Conservation (phyloP, 37 sponge, comb jelly and placozoan species). For the Ianthella basta region DNA sequence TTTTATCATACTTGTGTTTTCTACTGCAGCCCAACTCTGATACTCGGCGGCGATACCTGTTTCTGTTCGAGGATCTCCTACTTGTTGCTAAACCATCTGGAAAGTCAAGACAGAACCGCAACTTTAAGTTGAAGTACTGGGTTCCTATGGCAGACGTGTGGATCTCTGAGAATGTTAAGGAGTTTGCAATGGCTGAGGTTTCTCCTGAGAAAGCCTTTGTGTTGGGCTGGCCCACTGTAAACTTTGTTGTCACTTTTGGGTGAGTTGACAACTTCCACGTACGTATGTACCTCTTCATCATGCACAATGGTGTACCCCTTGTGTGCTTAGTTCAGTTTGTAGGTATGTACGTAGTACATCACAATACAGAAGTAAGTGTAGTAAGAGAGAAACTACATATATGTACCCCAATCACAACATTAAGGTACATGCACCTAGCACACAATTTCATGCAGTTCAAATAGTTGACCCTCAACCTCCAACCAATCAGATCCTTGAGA, state of each 20-base stretch:
- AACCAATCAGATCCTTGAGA: too few species aligned
- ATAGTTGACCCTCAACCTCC: too few species aligned
- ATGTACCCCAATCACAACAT: too few species aligned
- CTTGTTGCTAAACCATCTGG: constrained; percentile 61
- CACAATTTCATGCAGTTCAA: too few species aligned
- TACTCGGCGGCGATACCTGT: constrained; percentile 45
- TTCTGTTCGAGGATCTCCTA: constrained; percentile 73
- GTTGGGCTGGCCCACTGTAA: constrained; percentile 72
- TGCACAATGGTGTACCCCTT: too few species aligned
- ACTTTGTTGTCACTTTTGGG: constrained; percentile 59
- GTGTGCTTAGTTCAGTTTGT: too few species aligned
- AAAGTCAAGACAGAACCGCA: constrained; percentile 35
- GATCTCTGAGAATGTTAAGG: constrained; percentile 54
- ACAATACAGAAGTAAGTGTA: too few species aligned
- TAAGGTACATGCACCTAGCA: too few species aligned
- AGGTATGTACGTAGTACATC: background rate
- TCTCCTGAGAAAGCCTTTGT: constrained; percentile 40
- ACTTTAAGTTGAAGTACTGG: constrained; percentile 47
- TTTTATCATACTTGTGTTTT: background rate
- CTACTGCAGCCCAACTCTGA: background rate
- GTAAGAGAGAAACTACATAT: too few species aligned
- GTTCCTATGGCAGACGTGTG: constrained; percentile 67
- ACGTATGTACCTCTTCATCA: background rate
- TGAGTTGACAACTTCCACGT: constrained; percentile 9
- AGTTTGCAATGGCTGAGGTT: background rate